These are phyloP conservation scores for Chionodraco myersi DNA, from an alignment of 2,113 vertebrate species.

Conservation along the genomic window DNA sequence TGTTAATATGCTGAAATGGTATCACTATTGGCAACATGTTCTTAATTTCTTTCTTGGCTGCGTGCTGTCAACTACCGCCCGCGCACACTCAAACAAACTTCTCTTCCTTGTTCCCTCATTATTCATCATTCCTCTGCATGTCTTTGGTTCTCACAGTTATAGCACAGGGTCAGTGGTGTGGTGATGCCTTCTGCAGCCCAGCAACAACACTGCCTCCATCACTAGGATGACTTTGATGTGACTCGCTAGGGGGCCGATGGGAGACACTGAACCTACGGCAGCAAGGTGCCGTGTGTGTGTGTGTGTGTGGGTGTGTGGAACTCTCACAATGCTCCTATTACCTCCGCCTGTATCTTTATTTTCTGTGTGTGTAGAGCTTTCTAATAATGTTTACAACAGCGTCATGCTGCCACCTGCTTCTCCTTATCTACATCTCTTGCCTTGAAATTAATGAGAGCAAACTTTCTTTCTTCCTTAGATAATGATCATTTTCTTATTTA, in stretches of 20 bases:
- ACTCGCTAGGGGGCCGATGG: constrained; percentile 42
- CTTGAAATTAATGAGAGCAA: not conserved
- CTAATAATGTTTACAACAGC: not conserved
- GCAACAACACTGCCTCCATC: not conserved
- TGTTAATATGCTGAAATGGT: constrained; percentile 46
- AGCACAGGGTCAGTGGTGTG: constrained; percentile 25
- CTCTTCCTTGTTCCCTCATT: constrained; percentile 56
- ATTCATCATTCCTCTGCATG: constrained; percentile 40
- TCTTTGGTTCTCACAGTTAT: constrained; percentile 37
- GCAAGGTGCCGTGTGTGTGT: not conserved
- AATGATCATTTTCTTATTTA: not conserved
- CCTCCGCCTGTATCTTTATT: too few relatives aligned
- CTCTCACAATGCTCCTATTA: too few relatives aligned
- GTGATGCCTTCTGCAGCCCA: constrained; percentile 35
- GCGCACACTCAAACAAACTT: constrained; percentile 40
- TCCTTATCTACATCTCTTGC: not conserved
- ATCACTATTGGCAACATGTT: constrained; percentile 72
- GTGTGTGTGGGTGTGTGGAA: too few relatives aligned
- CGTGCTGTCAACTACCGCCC: constrained; percentile 64
- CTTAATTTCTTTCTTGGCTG: constrained; percentile 59
- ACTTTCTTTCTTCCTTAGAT: not conserved
- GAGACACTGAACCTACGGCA: constrained; percentile 22
- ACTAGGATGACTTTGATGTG: constrained; percentile 11
- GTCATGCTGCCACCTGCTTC: not conserved
- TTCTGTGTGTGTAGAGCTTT: constrained; percentile 1